Evolutionary conservation across 2,888 invertebrate genomes (phyloP).

Genomic region (Gortyna flavago): DNA sequence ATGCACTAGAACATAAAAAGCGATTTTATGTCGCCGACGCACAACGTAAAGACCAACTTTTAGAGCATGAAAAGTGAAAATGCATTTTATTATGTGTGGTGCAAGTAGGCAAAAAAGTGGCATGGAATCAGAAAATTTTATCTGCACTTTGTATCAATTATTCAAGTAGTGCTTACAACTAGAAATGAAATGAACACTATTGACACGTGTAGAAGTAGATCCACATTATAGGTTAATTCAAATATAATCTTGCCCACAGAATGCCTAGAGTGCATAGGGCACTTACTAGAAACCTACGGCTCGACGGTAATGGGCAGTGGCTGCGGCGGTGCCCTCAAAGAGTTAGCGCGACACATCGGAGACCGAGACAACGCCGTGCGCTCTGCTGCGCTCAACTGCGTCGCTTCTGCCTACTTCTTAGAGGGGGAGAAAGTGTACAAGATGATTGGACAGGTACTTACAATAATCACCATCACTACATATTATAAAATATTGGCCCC

Average conservation of each 20-base stretch:
- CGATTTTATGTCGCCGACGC: no score
- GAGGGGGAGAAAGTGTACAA: conserved; percentile 98
- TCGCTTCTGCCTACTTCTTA: conserved; percentile 96
- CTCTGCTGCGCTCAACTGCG: conserved; percentile 98
- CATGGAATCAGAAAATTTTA: no score
- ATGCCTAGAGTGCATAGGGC: conserved; percentile 97
- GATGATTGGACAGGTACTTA: conserved; percentile 94
- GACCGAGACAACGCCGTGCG: conserved; percentile 99
- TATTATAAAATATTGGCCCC: no score
- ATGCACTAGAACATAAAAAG: no score
- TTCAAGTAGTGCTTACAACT: no score
- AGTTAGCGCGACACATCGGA: conserved; percentile 98
- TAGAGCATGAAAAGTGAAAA: no score
- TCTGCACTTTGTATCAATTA: neutral
- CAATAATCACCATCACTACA: no score
- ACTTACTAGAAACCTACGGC: conserved; percentile 96
- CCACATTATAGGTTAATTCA: neutral
- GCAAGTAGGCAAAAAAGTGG: neutral
- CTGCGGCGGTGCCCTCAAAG: conserved; percentile 94
- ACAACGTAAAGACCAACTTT: no score
- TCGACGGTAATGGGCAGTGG: conserved; percentile 95
- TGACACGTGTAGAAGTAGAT: neutral
- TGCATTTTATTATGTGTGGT: neutral
- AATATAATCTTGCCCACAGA: conserved; percentile 86
- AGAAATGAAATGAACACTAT: neutral